Percentiles rank a stretch among this genome's conserved stretches.
phyloP scores from a whole-genome alignment of 2,797 vertebrate genomes.

The Ceyx erithaca region DNA sequence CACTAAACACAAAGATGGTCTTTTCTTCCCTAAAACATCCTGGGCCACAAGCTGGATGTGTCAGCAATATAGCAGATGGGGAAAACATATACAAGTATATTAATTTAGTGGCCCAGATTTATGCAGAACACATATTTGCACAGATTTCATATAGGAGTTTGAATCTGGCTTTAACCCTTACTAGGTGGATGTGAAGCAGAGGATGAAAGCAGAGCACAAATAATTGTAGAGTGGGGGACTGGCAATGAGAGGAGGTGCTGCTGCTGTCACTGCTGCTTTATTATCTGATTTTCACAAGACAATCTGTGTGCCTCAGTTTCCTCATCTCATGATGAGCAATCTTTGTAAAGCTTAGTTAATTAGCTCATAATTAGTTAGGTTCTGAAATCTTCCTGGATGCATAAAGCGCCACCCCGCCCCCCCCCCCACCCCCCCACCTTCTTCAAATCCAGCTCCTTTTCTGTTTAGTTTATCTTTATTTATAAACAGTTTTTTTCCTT shows the following conservation, averaged over 20 bases:
- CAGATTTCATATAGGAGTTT: slow-evolving; percentile 30
- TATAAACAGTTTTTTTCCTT: too few species aligned
- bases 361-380: slow-evolving; percentile 14
- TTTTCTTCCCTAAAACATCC: slow-evolving; percentile 51
- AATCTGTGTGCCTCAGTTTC: neutral
- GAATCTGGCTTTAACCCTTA: slow-evolving; percentile 40
- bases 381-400: slow-evolving; percentile 1
- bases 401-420: neutral
- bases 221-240: neutral
- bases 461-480: too few species aligned
- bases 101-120: slow-evolving; percentile 67
- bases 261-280: neutral
- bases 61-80: slow-evolving; percentile 65
- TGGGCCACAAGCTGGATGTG: slow-evolving; percentile 48
- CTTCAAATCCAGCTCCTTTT: too few species aligned
- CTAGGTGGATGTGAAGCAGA: neutral
- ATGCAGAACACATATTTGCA: slow-evolving; percentile 48
- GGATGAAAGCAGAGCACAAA: neutral
- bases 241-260: neutral
- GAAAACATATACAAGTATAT: slow-evolving; percentile 66
- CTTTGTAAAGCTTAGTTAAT: slow-evolving; percentile 21
- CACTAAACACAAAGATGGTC: slow-evolving; percentile 49
- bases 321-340: neutral
- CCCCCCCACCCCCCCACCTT: too few species aligned
- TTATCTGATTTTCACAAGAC: neutral